Base-by-base conservation (phyloP, 2,113 vertebrate genomes). In the Herpetotheres cachinnans region DNA sequence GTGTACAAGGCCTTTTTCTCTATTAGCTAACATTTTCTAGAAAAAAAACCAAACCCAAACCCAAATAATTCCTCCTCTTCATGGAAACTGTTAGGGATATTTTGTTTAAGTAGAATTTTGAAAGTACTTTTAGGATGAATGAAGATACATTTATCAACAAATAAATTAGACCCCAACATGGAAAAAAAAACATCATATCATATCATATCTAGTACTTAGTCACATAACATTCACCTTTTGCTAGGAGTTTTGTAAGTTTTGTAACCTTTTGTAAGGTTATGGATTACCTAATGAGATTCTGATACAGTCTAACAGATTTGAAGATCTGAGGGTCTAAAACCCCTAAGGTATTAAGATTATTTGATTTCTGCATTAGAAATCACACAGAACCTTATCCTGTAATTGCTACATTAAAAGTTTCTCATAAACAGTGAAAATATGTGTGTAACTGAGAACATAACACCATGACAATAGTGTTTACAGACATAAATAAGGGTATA, bases 41-140 rank as follows among this genome's bases (percentile, higher is more conserved):
- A 7, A 38, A 66, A 44, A 90, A 62, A 77, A n/a, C 1, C 1
- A 27, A 62, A 70, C 27, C 0, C 20, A 63, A 15, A 4, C 3
- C 0, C 1, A 58, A 55, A 38, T 21, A 56, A 40, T 52, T 65
- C 22, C 8, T 46, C 11, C 36, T 83, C 34, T 86, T 66, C 13
- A 46, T 7, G 10, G 10, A 61, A 86, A 29, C 3, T 58, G 3
- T 32, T 56, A 50, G 2, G 1, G 3, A 1, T 30, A 10, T 74
- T 40, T n/a, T 30, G 1, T 49, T 66, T 58, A 74, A 94, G 32
- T 29, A 67, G 16, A 21, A 63, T 67, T 86, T 82, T 74, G 9
- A 14, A 55, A 65, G 8, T 42, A 42, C 11, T 50, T 81, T 78
- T 32, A 63, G 5, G 2, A 4, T 67, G 32, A 82, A 82, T 30